Percentiles rank a stretch among this genome's conserved stretches.
Evolutionary conservation across 2,113 vertebrate species (phyloP).

Genomic region (Saccopteryx bilineata): DNA sequence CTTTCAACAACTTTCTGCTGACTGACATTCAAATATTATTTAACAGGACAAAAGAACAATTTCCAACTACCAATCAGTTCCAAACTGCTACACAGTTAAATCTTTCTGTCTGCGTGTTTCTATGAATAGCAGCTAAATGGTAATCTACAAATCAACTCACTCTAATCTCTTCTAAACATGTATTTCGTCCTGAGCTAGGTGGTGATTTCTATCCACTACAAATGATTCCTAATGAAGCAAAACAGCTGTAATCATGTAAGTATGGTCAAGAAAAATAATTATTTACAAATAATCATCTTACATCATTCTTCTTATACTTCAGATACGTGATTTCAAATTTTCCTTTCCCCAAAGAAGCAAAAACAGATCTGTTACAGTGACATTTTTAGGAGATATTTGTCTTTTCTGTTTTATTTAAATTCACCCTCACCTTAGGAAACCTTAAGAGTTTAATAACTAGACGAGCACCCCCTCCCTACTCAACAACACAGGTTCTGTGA

Average conservation of each 20-base stretch:
- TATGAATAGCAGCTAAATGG: conserved; percentile 53
- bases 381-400: conserved; percentile 55
- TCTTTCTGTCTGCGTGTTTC: conserved; percentile 30
- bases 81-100: conserved; percentile 30
- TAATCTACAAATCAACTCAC: conserved; percentile 22
- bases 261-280: conserved; percentile 32
- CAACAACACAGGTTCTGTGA: background rate
- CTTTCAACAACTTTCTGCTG: conserved; percentile 50
- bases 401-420: conserved; percentile 72
- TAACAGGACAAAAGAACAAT: conserved; percentile 67
- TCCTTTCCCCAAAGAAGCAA: conserved; percentile 76
- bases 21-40: conserved; percentile 71
- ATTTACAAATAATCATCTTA: conserved; percentile 3
- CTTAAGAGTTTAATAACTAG: conserved; percentile 45
- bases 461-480: background rate
- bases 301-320: conserved; percentile 61
- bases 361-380: conserved; percentile 61
- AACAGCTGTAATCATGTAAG: conserved; percentile 1
- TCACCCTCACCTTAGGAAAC: conserved; percentile 54
- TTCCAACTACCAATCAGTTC: conserved; percentile 69
- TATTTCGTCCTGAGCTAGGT: background rate
- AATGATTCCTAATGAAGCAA: background rate
- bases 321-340: conserved; percentile 63
- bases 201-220: conserved; percentile 8
- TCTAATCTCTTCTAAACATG: conserved; percentile 13